Base-by-base conservation (phyloP, 2,888 invertebrate genomes). In the Myopa testacea region DNA sequence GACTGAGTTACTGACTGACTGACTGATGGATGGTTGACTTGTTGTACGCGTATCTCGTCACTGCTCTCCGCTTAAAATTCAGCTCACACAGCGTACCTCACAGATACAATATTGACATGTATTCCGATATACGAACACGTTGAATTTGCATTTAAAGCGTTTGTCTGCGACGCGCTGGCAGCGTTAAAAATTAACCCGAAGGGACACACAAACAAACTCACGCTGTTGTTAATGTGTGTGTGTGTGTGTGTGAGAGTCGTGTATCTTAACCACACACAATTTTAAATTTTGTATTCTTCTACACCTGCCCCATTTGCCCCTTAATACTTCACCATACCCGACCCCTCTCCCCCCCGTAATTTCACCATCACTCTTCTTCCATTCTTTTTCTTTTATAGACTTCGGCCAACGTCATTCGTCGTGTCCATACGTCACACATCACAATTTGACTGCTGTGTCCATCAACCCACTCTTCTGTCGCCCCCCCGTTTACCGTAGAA, bases 21-120 rank as follows among this genome's bases (percentile, higher is more conserved):
- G 55, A n/a, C 55, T 5, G 55, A 55, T 12, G 10, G 14, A 55
- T 55, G 55, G 26, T 7, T 63, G 63, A 26, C 7, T 12, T 63
- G 19, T 63, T 63, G 26, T 38, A 16, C 40, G 4, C 40, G 37
- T 67, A 6, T 67, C 10, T 37, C 67, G 4, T 38, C n/a, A 1
- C 6, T 14, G 8, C 45, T 45, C 45, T 19, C 68, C 40, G 8
- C 45, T 55, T 14, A 6, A 12, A 10, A 10, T 12, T 55, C 45
- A 45, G 4, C 68, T 4, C 19, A 3, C 40, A n/a, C 73, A 62
- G 14, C 73, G 19, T n/a, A 63, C 50, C 58, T 72, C 72, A 60
- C 37, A 60, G 72, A 37, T 37, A 72, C 72, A 72, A 62, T 45
- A 73, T 73, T 62, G 73, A 73, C 73, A 45, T 45, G 73, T 45